A percentile compares a stretch with the other conserved stretches of the same genome.
Evolutionary conservation across 2,113 vertebrate genomes (phyloP).

Genomic region (Rattus rattus): DNA sequence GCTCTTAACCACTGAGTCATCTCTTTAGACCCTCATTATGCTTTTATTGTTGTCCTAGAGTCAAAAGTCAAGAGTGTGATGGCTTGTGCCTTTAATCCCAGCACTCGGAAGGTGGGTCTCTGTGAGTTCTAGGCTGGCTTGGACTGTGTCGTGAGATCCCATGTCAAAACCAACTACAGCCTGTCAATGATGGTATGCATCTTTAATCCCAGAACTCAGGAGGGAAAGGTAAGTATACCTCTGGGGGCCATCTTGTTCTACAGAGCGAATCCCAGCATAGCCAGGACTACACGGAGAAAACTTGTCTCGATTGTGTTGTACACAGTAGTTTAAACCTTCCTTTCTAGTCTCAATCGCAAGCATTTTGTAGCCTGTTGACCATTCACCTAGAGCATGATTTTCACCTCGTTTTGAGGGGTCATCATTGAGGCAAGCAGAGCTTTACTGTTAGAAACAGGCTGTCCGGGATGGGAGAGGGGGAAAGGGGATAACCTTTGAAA

Average conservation of each 20-base stretch:
- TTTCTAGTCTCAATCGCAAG: background rate
- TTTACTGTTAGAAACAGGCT: constrained; percentile 37
- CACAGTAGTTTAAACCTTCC: background rate
- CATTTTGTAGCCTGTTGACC: constrained; percentile 27
- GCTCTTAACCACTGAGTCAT: no score
- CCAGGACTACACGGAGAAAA: no score
- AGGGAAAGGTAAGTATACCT: no score
- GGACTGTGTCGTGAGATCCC: background rate
- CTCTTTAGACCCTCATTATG: background rate
- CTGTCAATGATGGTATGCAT: no score
- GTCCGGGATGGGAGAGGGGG: no score
- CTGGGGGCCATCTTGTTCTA: no score
- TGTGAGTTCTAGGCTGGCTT: background rate
- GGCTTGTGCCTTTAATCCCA: background rate
- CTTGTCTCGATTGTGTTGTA: background rate
- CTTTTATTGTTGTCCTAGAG: background rate
- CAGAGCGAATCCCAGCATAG: no score
- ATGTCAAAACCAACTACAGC: background rate
- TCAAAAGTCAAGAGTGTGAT: background rate
- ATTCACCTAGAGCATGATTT: constrained; percentile 23
- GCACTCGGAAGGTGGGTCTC: background rate
- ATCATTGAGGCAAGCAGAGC: constrained; percentile 30
- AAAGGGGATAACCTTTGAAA: no score
- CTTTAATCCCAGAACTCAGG: no score
- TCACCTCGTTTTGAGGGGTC: constrained; percentile 4